Conservation (phyloP, 2,888 invertebrate species). For the Tenthredo mesomela region DNA sequence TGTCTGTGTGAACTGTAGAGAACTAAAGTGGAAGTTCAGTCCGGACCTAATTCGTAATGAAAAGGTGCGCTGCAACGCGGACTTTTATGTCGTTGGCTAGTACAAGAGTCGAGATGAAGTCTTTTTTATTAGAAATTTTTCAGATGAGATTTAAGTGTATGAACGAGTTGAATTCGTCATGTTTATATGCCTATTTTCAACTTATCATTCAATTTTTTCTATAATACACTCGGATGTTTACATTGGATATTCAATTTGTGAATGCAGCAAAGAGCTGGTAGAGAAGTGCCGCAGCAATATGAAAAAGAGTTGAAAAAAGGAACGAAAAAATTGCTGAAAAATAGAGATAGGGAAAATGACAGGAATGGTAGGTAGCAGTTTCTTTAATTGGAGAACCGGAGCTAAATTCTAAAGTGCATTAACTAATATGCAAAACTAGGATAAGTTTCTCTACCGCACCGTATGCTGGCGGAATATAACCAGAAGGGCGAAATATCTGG, state of each 20-base stretch:
- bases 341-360: background rate
- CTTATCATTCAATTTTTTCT: background rate
- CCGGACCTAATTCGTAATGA: slow-evolving; percentile 1
- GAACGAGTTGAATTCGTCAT: background rate
- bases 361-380: slow-evolving; percentile 47
- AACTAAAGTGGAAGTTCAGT: background rate
- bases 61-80: background rate
- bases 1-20: background rate
- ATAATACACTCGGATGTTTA: background rate
- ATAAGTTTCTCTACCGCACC: background rate
- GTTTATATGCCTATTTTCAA: background rate
- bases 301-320: background rate
- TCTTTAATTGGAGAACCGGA: slow-evolving; percentile 61
- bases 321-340: background rate
- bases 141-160: background rate
- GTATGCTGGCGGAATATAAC: background rate
- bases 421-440: slow-evolving; percentile 60
- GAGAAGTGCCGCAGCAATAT: background rate
- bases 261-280: background rate
- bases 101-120: background rate
- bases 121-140: background rate
- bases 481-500: slow-evolving; percentile 5
- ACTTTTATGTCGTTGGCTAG: background rate
- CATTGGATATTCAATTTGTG: background rate
- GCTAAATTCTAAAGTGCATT: slow-evolving; percentile 63